Evolutionary conservation across 1,140 invertebrate species (phyloP), one percentile per base, ranked within the genome.

Genomic region (Diorhabda sublineata): DNA sequence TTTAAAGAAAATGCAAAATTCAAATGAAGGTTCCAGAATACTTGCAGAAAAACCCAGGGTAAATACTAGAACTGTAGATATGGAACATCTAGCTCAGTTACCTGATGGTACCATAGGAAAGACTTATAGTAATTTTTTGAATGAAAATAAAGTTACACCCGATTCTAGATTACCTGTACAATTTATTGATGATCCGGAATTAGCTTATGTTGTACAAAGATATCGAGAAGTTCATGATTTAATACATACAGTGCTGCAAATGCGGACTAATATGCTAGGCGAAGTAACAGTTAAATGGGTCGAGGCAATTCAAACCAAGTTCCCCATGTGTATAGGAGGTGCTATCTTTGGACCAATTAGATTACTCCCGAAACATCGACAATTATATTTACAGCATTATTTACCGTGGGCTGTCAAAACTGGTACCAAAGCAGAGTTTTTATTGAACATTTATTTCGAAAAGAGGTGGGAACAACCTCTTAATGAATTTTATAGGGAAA

Each of bases 161-260:
- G 97, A 99, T 85, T 91, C 92, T 47, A 86, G 98, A 73, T 82
- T 90, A 70, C 84, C 89, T 45, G 96, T 99, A 1, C 90, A 92
- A 75, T 99, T 98, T 83, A 87, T 99, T 44, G 89, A 96, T 76
- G 93, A 99, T 82, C 82, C 90, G 4, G 90, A 98, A 70, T 82
- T 98, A 64, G 94, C 95, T 26, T 99, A 98, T 84, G 90, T 98
- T 3, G 97, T 99, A 91, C 94, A 97, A 82, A 85, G 98, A 58
- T 99, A 99, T 81, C 88, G 98, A 72, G 96, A 99, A 84, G 90
- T 92, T 11, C 98, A 99, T 81, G 98, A 99, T 84, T 85, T 99
- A 64, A 89, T 95, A 69, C 97, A 99, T 82, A 90, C 96, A 0
- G 81, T 94, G 5, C 85, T 98, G 45, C 88, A 89, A 66, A 97